These are phyloP conservation scores for Sandelia bainsii DNA, from an alignment of 2,797 vertebrate species.

Conservation along the genomic window DNA sequence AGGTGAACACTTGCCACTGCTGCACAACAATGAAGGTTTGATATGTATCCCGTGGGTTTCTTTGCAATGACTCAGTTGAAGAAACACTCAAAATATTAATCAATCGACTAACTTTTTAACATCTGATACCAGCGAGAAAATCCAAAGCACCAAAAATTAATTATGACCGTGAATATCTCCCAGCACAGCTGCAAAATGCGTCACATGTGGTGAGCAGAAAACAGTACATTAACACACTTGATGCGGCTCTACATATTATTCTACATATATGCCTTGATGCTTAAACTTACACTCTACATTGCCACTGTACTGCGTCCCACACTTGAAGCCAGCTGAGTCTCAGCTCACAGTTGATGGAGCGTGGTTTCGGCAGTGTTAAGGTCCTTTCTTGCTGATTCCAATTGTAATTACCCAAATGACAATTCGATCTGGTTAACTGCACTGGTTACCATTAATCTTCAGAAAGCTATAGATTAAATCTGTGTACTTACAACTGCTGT, in stretches of 20 bases:
- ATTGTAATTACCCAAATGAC: slow-evolving; percentile 71
- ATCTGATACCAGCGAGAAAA: slow-evolving; percentile 14
- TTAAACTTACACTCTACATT: slow-evolving; percentile 41
- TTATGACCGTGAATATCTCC: not conserved
- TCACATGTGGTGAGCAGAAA: slow-evolving; percentile 7
- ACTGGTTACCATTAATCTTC: slow-evolving; percentile 69
- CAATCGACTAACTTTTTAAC: slow-evolving; percentile 7
- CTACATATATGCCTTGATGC: slow-evolving; percentile 16
- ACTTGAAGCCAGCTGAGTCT: slow-evolving; percentile 38
- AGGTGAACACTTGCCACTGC: slow-evolving; percentile 18
- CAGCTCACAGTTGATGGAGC: slow-evolving; percentile 35
- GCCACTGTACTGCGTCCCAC: slow-evolving; percentile 27
- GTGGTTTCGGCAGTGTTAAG: slow-evolving; percentile 31
- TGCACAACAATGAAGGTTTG: slow-evolving; percentile 15
- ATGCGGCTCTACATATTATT: slow-evolving; percentile 8
- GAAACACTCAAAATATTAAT: slow-evolving; percentile 16
- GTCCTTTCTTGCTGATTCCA: slow-evolving; percentile 52
- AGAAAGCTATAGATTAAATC: slow-evolving; percentile 67
- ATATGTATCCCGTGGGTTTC: slow-evolving; percentile 13
- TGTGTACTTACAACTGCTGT: slow-evolving; percentile 44
- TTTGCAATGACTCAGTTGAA: slow-evolving; percentile 35
- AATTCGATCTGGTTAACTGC: slow-evolving; percentile 68
- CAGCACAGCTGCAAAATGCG: slow-evolving; percentile 7
- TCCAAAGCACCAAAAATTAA: slow-evolving; percentile 9
- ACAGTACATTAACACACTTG: slow-evolving; percentile 22